phyloP scores from a whole-genome alignment of 1,140 invertebrate species.

The Mycetomoellerius zeteki region DNA sequence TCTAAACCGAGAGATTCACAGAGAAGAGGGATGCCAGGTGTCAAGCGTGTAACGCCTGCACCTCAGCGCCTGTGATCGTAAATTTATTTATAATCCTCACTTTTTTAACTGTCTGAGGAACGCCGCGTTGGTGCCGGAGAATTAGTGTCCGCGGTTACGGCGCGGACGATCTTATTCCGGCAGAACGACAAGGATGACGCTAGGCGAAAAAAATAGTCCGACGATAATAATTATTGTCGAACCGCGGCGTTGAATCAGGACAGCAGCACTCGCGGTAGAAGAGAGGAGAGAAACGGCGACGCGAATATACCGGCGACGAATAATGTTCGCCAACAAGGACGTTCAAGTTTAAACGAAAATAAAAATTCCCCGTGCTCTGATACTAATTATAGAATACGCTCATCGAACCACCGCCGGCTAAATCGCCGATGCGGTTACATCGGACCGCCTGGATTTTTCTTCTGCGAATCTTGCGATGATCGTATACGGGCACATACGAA shows the following conservation, averaged over 20 bases:
- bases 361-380: constrained; percentile 82
- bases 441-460: constrained; percentile 22
- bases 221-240: constrained; percentile 77
- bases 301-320: constrained; percentile 59
- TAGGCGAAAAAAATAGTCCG: constrained; percentile 70
- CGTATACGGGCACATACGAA: neutral
- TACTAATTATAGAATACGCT: constrained; percentile 85
- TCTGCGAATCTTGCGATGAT: constrained; percentile 2
- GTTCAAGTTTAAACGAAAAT: constrained; percentile 86
- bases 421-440: constrained; percentile 76
- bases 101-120: constrained; percentile 55
- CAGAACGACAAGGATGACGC: constrained; percentile 49
- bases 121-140: constrained; percentile 27
- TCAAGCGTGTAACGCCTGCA: constrained; percentile 19
- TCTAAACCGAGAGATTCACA: constrained; percentile 10
- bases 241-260: constrained; percentile 36
- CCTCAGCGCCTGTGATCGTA: constrained; percentile 9
- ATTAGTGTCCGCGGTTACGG: constrained; percentile 64
- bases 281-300: constrained; percentile 17
- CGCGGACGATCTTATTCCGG: constrained; percentile 15
- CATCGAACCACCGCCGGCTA: constrained; percentile 73
- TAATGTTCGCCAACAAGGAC: constrained; percentile 80
- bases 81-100: constrained; percentile 76
- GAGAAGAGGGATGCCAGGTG: constrained; percentile 48
- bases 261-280: neutral